phyloP scores from a whole-genome alignment of 2,797 vertebrate species.

The Anableps anableps region DNA sequence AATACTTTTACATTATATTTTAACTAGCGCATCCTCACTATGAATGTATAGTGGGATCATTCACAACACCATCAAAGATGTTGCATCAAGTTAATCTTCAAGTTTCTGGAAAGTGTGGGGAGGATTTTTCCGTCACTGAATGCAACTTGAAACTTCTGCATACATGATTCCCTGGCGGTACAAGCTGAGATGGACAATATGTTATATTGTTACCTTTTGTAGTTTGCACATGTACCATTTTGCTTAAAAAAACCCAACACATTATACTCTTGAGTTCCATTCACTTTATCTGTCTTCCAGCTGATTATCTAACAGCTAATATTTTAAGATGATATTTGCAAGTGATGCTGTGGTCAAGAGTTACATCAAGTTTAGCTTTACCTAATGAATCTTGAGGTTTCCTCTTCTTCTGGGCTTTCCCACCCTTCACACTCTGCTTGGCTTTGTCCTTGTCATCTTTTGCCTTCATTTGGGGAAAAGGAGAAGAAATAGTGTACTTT shows the following conservation, averaged over 20 bases:
- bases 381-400: constrained; percentile 84
- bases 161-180: too few relatives aligned
- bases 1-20: neutral
- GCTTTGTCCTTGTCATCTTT: constrained; percentile 82
- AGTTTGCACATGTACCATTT: neutral
- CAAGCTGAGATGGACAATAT: too few relatives aligned
- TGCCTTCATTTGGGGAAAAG: constrained; percentile 39
- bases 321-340: neutral
- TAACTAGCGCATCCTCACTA: neutral
- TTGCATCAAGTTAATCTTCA: neutral
- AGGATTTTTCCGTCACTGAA: too few relatives aligned
- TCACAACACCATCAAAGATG: too few relatives aligned
- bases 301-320: neutral
- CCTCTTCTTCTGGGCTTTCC: constrained; percentile 80
- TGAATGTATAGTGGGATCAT: neutral
- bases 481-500: constrained; percentile 3
- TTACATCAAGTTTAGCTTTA: constrained; percentile 44
- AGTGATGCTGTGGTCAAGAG: neutral
- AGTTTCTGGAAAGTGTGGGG: neutral
- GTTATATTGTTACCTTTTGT: neutral
- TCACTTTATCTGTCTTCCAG: neutral
- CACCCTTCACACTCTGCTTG: constrained; percentile 72
- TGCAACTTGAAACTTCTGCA: too few relatives aligned
- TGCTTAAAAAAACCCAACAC: neutral
- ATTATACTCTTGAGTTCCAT: neutral